Evolutionary conservation across 2,797 vertebrate species (phyloP).

Genomic region (Thripadectes ignobilis): DNA sequence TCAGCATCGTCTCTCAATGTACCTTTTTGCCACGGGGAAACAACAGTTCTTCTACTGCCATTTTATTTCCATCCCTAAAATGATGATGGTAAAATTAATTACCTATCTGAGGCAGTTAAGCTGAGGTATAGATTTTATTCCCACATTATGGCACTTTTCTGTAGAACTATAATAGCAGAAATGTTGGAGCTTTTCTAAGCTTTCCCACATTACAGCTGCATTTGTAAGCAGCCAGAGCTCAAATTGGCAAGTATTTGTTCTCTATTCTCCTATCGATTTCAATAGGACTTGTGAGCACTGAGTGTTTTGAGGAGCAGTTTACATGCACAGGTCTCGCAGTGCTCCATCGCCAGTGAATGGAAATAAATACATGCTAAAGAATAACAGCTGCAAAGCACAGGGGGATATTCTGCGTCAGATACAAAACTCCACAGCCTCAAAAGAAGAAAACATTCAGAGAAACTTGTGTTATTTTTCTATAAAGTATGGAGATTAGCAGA

Average conservation of each 20-base stretch:
- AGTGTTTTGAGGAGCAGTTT: conserved; percentile 29
- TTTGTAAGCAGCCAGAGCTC: conserved; percentile 18
- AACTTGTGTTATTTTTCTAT: neutral
- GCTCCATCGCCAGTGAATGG: conserved; percentile 3
- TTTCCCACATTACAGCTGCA: neutral
- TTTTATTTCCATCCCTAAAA: conserved; percentile 3
- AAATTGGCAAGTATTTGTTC: conserved; percentile 35
- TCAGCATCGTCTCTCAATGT: neutral
- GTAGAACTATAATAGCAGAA: neutral
- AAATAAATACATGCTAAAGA: conserved; percentile 28
- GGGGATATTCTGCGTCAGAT: neutral
- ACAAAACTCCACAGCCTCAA: neutral
- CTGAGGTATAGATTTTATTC: conserved; percentile 22
- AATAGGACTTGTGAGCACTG: conserved; percentile 30
- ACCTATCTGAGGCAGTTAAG: conserved; percentile 5
- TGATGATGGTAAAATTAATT: conserved; percentile 37
- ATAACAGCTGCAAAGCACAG: conserved; percentile 31
- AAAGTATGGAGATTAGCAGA: conserved; percentile 7
- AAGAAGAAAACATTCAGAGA: conserved; percentile 12
- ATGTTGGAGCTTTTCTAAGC: neutral
- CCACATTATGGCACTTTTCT: neutral
- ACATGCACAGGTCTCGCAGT: conserved; percentile 1
- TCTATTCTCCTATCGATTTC: conserved; percentile 49
- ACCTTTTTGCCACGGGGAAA: conserved; percentile 22
- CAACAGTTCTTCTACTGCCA: neutral